These are phyloP conservation scores for Rhabdornis inornatus DNA, from an alignment of 2,113 vertebrate species.

Conservation along the genomic window DNA sequence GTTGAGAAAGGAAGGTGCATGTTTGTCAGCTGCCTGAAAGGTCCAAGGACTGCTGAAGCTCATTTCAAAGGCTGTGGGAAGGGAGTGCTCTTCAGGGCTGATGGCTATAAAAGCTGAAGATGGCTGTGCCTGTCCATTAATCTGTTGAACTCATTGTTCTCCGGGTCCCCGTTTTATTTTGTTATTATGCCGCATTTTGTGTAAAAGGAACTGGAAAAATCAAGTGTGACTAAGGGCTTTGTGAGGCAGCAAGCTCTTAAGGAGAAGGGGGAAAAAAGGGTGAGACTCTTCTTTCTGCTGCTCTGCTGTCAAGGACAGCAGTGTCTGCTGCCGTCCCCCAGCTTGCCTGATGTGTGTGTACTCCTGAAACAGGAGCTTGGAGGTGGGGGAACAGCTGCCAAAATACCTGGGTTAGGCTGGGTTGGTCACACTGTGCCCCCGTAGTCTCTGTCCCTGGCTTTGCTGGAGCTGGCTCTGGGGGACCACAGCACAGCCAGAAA, in stretches of 20 bases:
- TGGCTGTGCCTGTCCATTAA: slow-evolving; percentile 54
- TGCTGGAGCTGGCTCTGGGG: not conserved
- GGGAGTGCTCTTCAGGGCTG: slow-evolving; percentile 58
- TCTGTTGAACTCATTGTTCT: slow-evolving; percentile 59
- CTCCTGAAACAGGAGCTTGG: not conserved
- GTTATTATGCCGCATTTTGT: slow-evolving; percentile 31
- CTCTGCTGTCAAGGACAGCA: not conserved
- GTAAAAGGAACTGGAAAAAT: slow-evolving; percentile 49
- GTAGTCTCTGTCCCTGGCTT: not conserved
- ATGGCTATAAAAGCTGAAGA: slow-evolving; percentile 60
- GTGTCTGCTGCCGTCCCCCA: not conserved
- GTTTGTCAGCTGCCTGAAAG: slow-evolving; percentile 55
- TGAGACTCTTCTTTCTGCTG: not conserved
- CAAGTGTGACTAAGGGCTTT: slow-evolving; percentile 51
- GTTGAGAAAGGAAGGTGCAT: slow-evolving; percentile 44
- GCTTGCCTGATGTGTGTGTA: not conserved
- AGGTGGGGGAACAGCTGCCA: not conserved
- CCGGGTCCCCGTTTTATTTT: slow-evolving; percentile 35
- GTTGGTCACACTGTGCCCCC: not conserved
- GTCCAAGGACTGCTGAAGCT: slow-evolving; percentile 61
- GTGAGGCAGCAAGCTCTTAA: slow-evolving; percentile 35
- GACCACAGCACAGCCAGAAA: not conserved
- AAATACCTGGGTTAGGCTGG: not conserved
- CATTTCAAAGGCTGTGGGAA: slow-evolving; percentile 56
- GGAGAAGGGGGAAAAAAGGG: not conserved